Conservation (phyloP, 2,113 vertebrate species). For the Pomatorhinus ruficollis region DNA sequence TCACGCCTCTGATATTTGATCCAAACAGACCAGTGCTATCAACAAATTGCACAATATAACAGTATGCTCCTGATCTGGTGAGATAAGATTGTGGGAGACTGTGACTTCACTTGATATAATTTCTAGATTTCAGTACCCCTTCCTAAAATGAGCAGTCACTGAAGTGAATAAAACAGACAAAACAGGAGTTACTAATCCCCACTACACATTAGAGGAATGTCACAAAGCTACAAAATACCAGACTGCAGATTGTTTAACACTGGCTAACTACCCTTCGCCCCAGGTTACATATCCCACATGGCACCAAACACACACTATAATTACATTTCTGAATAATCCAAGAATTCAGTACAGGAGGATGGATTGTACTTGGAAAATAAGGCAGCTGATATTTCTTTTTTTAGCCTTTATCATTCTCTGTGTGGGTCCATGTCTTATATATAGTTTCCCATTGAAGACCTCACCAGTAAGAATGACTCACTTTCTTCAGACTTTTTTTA, state of each 20-base stretch:
- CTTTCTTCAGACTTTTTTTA: constrained; percentile 23
- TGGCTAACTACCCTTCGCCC: neutral
- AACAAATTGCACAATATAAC: neutral
- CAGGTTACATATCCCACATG: neutral
- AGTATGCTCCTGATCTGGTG: neutral
- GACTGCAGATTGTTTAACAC: neutral
- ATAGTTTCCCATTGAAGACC: constrained; percentile 36
- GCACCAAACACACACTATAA: neutral
- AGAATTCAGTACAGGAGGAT: neutral
- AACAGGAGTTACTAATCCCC: neutral
- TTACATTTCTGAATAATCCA: constrained; percentile 22
- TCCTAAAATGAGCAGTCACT: neutral
- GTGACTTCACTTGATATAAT: neutral
- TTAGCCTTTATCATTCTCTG: neutral
- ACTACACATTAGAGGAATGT: neutral
- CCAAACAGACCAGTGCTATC: neutral
- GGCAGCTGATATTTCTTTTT: constrained; percentile 19
- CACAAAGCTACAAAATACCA: neutral
- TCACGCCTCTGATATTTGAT: neutral
- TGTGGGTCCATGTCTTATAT: constrained; percentile 22
- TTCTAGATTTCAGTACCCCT: neutral
- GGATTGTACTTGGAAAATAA: neutral
- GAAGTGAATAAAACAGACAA: neutral
- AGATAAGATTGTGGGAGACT: neutral
- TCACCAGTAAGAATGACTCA: constrained; percentile 48